Percentiles rank a stretch among this genome's conserved stretches.
Conservation (phyloP, 2,888 invertebrate genomes). For the Ormyrus thymus region DNA sequence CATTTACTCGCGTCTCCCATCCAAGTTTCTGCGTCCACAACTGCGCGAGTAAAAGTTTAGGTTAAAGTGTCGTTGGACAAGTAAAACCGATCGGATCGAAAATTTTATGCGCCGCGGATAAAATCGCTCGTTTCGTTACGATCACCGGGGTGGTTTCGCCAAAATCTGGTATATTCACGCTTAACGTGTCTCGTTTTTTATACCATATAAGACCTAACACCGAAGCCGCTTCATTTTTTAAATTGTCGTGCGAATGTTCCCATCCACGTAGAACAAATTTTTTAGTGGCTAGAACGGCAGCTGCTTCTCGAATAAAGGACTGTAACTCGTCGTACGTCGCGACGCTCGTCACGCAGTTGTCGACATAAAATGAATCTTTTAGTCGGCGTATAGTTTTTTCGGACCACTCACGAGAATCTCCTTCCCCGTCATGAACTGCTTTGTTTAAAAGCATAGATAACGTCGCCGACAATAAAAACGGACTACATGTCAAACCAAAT, state of each 20-base stretch:
- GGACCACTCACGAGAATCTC: too few relatives aligned
- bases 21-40: conserved; percentile 16
- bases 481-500: too few relatives aligned
- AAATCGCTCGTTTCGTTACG: conserved; percentile 6
- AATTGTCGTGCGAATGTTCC: neutral
- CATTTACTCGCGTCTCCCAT: neutral
- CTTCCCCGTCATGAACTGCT: too few relatives aligned
- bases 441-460: too few relatives aligned
- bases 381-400: too few relatives aligned
- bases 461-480: too few relatives aligned
- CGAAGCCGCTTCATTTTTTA: neutral
- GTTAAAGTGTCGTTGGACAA: neutral
- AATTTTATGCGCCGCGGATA: conserved; percentile 13
- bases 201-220: conserved; percentile 7
- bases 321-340: too few relatives aligned
- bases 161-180: neutral
- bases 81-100: conserved; percentile 26
- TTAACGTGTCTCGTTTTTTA: conserved; percentile 8
- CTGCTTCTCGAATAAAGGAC: too few relatives aligned
- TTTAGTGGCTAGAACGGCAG: too few relatives aligned
- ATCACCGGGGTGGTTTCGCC: neutral
- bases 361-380: too few relatives aligned
- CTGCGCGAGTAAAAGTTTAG: conserved; percentile 8
- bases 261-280: conserved; percentile 1
- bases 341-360: too few relatives aligned